Conservation (phyloP, 2,888 invertebrate species). For the Noctua pronuba region DNA sequence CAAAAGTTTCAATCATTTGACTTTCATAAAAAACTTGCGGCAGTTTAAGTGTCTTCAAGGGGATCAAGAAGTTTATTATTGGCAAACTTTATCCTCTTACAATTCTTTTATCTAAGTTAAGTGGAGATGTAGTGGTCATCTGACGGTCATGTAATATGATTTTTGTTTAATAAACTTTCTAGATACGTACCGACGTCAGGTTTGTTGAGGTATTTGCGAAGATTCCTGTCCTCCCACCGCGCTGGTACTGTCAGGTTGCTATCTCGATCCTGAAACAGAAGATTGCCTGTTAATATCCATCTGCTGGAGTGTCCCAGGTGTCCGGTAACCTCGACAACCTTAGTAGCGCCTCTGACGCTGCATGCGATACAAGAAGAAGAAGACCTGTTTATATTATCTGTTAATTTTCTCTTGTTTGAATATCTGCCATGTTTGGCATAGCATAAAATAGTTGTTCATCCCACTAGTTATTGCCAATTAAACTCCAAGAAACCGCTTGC, state of each 20-base stretch:
- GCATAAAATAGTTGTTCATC: neutral
- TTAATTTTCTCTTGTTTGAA: neutral
- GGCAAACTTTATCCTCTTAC: constrained; percentile 21
- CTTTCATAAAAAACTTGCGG: constrained; percentile 19
- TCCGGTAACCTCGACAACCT: neutral
- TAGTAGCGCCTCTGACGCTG: neutral
- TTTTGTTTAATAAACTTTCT: neutral
- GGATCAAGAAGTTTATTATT: constrained; percentile 24
- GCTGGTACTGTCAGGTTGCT: constrained; percentile 93
- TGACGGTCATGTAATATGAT: neutral
- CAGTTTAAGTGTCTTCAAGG: constrained; percentile 32
- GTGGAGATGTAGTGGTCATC: neutral
- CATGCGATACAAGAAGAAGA: neutral
- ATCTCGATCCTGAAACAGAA: constrained; percentile 87
- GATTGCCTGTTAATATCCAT: neutral
- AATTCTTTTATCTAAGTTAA: constrained; percentile 2
- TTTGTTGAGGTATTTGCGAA: constrained; percentile 91
- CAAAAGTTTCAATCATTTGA: constrained; percentile 31
- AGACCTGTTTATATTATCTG: neutral
- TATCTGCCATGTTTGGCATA: neutral
- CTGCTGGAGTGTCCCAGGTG: neutral
- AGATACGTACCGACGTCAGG: constrained; percentile 86
- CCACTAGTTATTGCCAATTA: neutral
- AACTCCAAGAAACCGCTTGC: neutral
- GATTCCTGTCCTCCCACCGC: constrained; percentile 92